Conservation (phyloP, 2,797 vertebrate species). For the Clarias pachynema region DNA sequence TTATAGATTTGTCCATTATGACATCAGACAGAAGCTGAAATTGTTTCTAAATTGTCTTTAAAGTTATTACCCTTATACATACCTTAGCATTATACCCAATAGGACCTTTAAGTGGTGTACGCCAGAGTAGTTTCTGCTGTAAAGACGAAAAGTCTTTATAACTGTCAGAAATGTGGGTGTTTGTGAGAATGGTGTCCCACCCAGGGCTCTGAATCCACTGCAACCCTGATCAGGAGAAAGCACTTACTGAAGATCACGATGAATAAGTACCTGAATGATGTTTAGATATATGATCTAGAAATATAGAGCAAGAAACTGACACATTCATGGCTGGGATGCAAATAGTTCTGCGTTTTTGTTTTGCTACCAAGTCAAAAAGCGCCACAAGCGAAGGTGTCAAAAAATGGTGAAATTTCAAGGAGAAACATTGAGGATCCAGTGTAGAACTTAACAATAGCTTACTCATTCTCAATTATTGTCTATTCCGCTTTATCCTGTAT, state of each 20-base stretch:
- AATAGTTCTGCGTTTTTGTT: background rate
- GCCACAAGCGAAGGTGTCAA: too few relatives aligned
- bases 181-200: conserved; percentile 21
- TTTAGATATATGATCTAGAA: background rate
- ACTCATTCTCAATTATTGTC: too few relatives aligned
- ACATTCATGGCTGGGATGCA: background rate
- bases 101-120: background rate
- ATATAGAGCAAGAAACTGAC: background rate
- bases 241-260: background rate
- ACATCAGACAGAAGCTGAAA: background rate
- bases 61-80: background rate
- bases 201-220: background rate
- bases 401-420: background rate
- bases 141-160: background rate
- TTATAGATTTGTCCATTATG: too few relatives aligned
- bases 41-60: background rate
- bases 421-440: background rate
- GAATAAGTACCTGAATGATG: background rate
- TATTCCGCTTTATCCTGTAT: too few relatives aligned
- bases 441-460: background rate
- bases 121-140: too few relatives aligned
- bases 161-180: background rate
- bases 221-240: background rate
- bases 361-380: background rate
- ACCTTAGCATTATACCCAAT: background rate